Conservation (phyloP, 2,797 vertebrate species). For the Buphagus erythrorhynchus region DNA sequence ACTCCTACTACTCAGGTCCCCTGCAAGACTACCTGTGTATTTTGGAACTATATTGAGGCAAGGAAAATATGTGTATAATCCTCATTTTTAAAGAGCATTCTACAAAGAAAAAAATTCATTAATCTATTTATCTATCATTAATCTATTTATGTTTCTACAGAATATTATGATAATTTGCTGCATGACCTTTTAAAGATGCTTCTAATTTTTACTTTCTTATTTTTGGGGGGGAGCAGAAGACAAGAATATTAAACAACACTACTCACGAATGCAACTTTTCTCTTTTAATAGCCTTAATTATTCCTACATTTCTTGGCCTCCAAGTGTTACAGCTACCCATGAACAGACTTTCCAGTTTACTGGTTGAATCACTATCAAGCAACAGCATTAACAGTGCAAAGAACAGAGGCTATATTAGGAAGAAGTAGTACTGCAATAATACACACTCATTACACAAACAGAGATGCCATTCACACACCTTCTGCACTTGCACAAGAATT, state of each 20-base stretch:
- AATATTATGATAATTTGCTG: not conserved
- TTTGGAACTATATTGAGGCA: not conserved
- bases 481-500: not conserved
- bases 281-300: not conserved
- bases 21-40: not conserved
- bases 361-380: not conserved
- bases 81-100: not conserved
- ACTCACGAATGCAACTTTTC: not conserved
- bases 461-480: not conserved
- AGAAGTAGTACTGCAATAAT: not conserved
- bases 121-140: not conserved
- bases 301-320: not conserved
- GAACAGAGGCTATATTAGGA: not conserved
- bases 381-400: not conserved
- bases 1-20: not conserved
- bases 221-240: accelerated
- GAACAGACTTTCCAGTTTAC: not conserved
- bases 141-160: not conserved
- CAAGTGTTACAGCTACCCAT: not conserved
- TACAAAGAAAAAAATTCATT: not conserved
- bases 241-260: not conserved
- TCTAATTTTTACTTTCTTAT: not conserved
- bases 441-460: not conserved
- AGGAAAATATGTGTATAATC: not conserved
- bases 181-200: not conserved